phyloP scores from a whole-genome alignment of 2,113 vertebrate species.

The Seriola quinqueradiata region DNA sequence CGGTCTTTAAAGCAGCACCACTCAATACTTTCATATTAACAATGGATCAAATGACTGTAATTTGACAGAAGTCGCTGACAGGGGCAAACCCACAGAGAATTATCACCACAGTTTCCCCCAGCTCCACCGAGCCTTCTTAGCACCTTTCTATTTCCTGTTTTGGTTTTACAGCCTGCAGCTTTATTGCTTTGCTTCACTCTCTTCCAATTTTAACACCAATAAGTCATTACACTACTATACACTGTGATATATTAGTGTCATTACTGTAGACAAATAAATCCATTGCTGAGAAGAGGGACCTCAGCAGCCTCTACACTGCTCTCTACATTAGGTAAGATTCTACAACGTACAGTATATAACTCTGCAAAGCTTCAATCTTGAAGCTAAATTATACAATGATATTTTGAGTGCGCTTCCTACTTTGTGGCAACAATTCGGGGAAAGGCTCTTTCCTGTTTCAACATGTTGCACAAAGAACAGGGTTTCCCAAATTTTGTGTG shows the following conservation, averaged over 20 bases:
- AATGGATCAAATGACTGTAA: neutral
- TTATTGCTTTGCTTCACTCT: neutral
- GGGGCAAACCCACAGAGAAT: neutral
- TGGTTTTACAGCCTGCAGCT: too few relatives aligned
- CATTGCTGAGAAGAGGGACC: too few relatives aligned
- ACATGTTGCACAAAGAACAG: too few relatives aligned
- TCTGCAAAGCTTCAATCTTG: neutral
- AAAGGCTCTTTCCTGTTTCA: neutral
- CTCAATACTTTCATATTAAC: neutral
- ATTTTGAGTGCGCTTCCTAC: neutral
- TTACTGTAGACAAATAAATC: too few relatives aligned
- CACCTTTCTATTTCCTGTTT: too few relatives aligned
- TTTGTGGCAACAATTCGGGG: neutral
- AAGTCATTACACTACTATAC: too few relatives aligned
- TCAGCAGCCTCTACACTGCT: too few relatives aligned
- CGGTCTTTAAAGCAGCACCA: constrained; percentile 2
- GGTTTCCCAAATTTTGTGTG: neutral
- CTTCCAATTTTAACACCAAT: neutral
- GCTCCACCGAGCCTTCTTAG: too few relatives aligned
- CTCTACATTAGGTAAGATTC: neutral
- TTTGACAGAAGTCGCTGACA: neutral
- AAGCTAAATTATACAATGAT: neutral
- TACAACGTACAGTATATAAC: neutral
- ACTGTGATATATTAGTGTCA: too few relatives aligned
- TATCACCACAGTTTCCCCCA: neutral